Conservation (phyloP, 2,113 vertebrate genomes). For the Trogon melanurus region DNA sequence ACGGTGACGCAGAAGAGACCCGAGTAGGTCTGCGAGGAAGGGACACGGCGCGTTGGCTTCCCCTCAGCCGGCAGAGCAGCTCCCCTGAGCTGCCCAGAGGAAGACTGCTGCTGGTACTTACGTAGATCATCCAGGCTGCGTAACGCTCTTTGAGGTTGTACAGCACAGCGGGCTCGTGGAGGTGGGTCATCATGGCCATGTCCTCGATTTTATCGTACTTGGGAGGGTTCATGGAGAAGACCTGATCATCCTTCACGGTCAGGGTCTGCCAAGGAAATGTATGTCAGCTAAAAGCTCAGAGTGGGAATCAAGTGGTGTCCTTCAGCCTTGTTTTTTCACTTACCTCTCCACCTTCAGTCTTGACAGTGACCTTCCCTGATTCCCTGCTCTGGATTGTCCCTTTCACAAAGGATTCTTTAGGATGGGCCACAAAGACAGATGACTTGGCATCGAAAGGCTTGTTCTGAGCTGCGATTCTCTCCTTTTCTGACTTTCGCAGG, state of each 20-base stretch:
- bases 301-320: rapidly evolving
- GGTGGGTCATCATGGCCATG: conserved; percentile 92
- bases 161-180: conserved; percentile 79
- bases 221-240: neutral
- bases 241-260: neutral
- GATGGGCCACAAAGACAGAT: conserved; percentile 72
- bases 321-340: neutral
- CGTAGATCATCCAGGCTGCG: neutral
- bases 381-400: conserved; percentile 73
- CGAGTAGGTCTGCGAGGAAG: neutral
- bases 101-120: neutral
- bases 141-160: conserved; percentile 54
- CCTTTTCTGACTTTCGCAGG: conserved; percentile 87
- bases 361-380: neutral
- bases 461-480: conserved; percentile 87
- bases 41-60: neutral
- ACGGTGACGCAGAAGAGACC: conserved; percentile 61
- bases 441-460: conserved; percentile 81
- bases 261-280: neutral
- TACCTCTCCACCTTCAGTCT: conserved; percentile 72
- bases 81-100: too few species aligned
- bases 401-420: conserved; percentile 79
- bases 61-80: too few species aligned
- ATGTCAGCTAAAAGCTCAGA: neutral
- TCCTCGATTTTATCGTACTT: conserved; percentile 82